Base-by-base conservation (phyloP, 2,113 vertebrate species). In the Nannospalax galili region DNA sequence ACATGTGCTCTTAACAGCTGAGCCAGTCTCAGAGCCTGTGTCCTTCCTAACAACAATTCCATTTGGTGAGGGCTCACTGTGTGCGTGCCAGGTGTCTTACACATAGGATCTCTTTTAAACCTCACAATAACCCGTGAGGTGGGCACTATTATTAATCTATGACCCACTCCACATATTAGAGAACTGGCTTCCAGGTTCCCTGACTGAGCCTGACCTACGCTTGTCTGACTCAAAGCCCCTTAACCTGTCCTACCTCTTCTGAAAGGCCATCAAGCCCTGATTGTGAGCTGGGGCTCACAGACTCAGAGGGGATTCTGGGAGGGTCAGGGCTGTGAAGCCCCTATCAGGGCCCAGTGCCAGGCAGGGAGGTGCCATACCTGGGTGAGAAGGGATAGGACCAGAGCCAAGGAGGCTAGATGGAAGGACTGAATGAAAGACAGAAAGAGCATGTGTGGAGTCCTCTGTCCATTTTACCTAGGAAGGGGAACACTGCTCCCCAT, bases 131-230 rank as follows among this genome's bases (percentile, higher is more conserved):
- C 24, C 28, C 62, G 35, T 35, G 78, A 70, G 40, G 42, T 58
- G 32, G 56, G 19, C 73, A 79, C 85, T 73, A 69, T 85, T 40
- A 81, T 91, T 77, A 79, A 85, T 87, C 62, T 94, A 30, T 60
- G 75, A 24, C 32, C 48, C n/a, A 58, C 26, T 6, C 64, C 73
- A 12, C 1, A n/a, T 73, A 65, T 42, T 60, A 88, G 60, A 82
- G 69, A 64, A 77, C 14, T 24, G 69, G 7, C 69, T 32, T 8
- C 3, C 20, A 32, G 45, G 35, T 48, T 85, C 80, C 20, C 15
- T 70, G 26, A 58, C 84, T 24, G 1, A 64, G 65, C 75, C 35
- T n/a, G 16, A 78, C 17, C 30, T 82, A 26, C 1, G 22, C 58
- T 52, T 17, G 75, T 65, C 64, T 95, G 79, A 70, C 42, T 37